phyloP scores from a whole-genome alignment of 2,113 vertebrate species.

The Petaurus breviceps region DNA sequence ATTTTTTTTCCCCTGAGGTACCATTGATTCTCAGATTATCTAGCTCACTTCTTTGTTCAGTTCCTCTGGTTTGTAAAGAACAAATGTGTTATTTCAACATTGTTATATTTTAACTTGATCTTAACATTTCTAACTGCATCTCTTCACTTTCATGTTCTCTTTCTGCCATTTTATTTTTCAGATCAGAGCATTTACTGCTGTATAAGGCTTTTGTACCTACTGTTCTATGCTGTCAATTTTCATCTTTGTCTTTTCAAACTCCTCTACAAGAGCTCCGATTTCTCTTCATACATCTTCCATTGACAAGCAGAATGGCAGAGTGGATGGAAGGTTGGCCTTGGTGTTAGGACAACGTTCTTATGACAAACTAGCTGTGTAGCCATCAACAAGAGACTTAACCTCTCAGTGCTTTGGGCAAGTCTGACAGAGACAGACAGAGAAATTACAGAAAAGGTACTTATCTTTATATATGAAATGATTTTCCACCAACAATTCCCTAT shows the following conservation, averaged over 20 bases:
- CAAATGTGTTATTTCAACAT: not conserved
- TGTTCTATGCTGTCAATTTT: not conserved
- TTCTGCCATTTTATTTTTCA: not conserved
- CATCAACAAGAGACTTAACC: not conserved
- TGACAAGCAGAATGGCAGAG: not conserved
- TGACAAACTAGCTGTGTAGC: not conserved
- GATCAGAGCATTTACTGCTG: not conserved
- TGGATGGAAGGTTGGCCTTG: not conserved
- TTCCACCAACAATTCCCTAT: not conserved
- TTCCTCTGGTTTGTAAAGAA: not conserved
- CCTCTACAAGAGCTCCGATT: not conserved
- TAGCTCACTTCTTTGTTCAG: not conserved
- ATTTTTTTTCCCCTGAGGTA: not conserved
- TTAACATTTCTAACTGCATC: not conserved
- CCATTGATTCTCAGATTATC: not conserved
- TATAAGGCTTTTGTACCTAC: not conserved
- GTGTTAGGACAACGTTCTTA: not conserved
- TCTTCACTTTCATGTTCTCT: not conserved
- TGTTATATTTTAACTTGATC: not conserved
- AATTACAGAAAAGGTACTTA: not conserved
- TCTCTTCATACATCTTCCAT: not conserved
- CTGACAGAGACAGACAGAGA: not conserved
- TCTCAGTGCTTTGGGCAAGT: not conserved
- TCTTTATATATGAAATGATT: not conserved
- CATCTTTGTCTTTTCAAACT: not conserved